Evolutionary conservation across 37 sponge, comb jelly and placozoan genomes (phyloP), one percentile per base, ranked within the genome.

Genomic region (Oscarella lobularis): DNA sequence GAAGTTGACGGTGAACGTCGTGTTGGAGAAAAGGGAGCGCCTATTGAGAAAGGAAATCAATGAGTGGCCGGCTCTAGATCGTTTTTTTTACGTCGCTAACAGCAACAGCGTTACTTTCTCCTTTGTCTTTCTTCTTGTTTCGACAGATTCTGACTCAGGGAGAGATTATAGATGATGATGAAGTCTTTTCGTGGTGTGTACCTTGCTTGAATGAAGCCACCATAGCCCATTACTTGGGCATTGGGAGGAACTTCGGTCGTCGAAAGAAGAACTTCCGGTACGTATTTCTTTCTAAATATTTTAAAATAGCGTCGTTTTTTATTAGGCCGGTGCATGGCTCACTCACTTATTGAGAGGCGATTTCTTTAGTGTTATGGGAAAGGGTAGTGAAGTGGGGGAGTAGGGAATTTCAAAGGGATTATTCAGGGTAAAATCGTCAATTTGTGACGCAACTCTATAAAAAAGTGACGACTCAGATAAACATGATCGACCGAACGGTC

Each of bases 1-100:
- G 38, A 32, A 92, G 80, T 3, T 82, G 75, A 3, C 80, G 34
- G 68, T 88, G 86, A 0, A 92, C 38, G 29, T 71, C 60, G 79
- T 82, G 78, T 85, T 88, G 89, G 54, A 92, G n/a, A 54, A 88
- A 85, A 0, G 92, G 92, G 0, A 92, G 84, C 20, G 74, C 55
- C 91, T 90, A 74, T 29, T 35, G 3, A 33, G 9, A 79, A 27
- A n/a, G n/a, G n/a, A n/a, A n/a, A n/a, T n/a, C n/a, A n/a, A n/a
- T n/a, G n/a, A n/a, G n/a, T n/a, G n/a, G n/a, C n/a, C n/a, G n/a
- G n/a, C n/a, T n/a, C n/a, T n/a, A n/a, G n/a, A n/a, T n/a, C n/a
- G n/a, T n/a, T n/a, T 2, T n/a, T 54, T 77, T 14, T 60, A 83
- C 90, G 76, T 79, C 79, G 68, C 86, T 85, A 68, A 88, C 81